phyloP scores from a whole-genome alignment of 2,113 vertebrate genomes.

The Leiothrix lutea region DNA sequence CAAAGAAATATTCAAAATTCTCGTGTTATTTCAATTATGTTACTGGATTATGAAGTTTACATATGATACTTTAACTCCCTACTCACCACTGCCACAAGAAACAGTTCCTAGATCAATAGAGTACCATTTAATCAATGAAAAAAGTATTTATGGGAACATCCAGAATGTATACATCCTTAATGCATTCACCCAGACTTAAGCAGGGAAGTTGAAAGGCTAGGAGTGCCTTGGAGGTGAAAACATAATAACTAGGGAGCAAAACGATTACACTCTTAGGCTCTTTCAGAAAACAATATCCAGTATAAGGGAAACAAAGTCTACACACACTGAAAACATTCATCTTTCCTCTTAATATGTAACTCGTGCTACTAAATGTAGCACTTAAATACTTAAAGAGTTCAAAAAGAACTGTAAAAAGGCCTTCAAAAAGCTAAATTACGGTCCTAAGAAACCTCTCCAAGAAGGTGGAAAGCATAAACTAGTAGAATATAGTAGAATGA shows the following conservation, averaged over 20 bases:
- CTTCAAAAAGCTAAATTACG: neutral
- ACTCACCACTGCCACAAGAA: neutral
- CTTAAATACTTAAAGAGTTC: neutral
- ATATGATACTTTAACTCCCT: neutral
- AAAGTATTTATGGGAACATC: neutral
- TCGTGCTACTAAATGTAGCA: neutral
- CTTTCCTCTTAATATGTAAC: neutral
- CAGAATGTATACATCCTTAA: neutral
- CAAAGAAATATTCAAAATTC: neutral
- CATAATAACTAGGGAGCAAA: neutral
- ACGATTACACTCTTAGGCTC: neutral
- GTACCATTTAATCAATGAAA: neutral
- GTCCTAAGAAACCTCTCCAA: neutral
- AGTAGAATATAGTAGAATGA: neutral
- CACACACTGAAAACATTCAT: neutral
- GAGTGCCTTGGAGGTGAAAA: neutral
- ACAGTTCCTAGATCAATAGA: neutral
- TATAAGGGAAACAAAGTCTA: neutral
- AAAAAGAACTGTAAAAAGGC: neutral
- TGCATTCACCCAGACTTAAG: neutral
- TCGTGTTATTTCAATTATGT: neutral
- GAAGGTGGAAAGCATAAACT: neutral
- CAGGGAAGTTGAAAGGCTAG: neutral
- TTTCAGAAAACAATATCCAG: neutral
- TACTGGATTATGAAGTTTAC: neutral